Percentiles rank a stretch among this genome's conserved stretches.
phyloP scores from a whole-genome alignment of 2,888 invertebrate species.

The Euplagia quadripunctaria region DNA sequence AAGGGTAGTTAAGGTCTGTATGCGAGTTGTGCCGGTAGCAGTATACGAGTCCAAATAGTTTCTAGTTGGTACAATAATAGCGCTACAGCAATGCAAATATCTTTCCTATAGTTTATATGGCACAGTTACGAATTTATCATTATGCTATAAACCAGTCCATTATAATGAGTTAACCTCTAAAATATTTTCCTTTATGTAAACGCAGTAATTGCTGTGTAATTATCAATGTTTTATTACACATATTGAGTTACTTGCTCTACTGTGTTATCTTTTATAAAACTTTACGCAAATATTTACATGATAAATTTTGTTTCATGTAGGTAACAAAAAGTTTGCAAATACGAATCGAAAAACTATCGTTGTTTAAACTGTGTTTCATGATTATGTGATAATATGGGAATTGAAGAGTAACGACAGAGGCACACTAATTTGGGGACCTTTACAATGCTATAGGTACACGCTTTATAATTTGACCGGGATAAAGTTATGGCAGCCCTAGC shows the following conservation, averaged over 20 bases:
- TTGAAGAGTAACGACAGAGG: neutral
- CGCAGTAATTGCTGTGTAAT: constrained; percentile 27
- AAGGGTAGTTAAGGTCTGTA: neutral
- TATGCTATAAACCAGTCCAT: neutral
- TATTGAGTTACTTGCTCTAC: constrained; percentile 32
- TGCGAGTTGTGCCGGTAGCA: neutral
- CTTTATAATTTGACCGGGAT: neutral
- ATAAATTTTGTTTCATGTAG: constrained; percentile 25
- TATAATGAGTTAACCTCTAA: constrained; percentile 20
- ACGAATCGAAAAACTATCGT: constrained; percentile 6
- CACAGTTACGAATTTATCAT: neutral
- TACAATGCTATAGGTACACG: neutral
- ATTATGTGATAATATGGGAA: neutral
- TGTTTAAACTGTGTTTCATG: constrained; percentile 3
- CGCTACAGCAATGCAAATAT: neutral
- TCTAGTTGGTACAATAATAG: neutral
- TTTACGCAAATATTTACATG: constrained; percentile 42
- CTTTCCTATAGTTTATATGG: neutral
- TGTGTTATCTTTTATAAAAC: constrained; percentile 37
- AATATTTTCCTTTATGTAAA: constrained; percentile 36
- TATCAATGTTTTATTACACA: constrained; percentile 37
- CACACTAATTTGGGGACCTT: neutral
- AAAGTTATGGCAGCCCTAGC: neutral
- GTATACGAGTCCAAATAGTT: too few relatives aligned
- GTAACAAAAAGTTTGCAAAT: constrained; percentile 26